These are phyloP conservation scores for Dynastes tityus DNA, from an alignment of 2,888 invertebrate species.

Conservation along the genomic window DNA sequence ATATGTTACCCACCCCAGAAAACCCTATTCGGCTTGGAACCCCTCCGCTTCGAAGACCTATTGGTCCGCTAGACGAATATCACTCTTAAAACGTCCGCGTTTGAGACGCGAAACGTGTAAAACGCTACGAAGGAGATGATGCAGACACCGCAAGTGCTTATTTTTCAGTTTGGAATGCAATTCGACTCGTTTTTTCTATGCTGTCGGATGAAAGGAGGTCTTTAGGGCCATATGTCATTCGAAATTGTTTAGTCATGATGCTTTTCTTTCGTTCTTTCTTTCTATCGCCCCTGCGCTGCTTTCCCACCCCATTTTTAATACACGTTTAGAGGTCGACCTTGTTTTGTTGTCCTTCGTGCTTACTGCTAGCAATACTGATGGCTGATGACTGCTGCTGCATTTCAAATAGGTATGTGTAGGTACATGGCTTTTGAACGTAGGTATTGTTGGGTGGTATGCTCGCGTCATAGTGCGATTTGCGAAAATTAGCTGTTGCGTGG, in stretches of 20 bases:
- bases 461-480: not conserved
- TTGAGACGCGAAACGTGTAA: constrained; percentile 50
- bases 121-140: constrained; percentile 46
- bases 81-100: constrained; percentile 55
- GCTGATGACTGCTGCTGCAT: not conserved
- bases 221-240: constrained; percentile 58
- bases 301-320: constrained; percentile 20
- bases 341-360: not conserved
- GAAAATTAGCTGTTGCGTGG: constrained; percentile 15
- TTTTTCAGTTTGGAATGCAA: constrained; percentile 59
- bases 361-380: not conserved
- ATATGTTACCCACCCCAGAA: constrained; percentile 62
- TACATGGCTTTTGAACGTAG: not conserved
- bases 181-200: constrained; percentile 48
- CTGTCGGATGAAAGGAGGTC: constrained; percentile 48
- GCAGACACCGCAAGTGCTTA: constrained; percentile 54
- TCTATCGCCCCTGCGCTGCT: constrained; percentile 4
- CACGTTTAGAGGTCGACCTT: constrained; percentile 13
- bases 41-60: constrained; percentile 52
- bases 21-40: constrained; percentile 53
- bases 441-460: not conserved
- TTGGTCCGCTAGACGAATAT: constrained; percentile 55
- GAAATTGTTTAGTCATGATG: constrained; percentile 58
- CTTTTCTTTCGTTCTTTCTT: constrained; percentile 46
- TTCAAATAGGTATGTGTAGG: not conserved